Conservation (phyloP, 2,888 invertebrate genomes). For the Calameuta pallipes region DNA sequence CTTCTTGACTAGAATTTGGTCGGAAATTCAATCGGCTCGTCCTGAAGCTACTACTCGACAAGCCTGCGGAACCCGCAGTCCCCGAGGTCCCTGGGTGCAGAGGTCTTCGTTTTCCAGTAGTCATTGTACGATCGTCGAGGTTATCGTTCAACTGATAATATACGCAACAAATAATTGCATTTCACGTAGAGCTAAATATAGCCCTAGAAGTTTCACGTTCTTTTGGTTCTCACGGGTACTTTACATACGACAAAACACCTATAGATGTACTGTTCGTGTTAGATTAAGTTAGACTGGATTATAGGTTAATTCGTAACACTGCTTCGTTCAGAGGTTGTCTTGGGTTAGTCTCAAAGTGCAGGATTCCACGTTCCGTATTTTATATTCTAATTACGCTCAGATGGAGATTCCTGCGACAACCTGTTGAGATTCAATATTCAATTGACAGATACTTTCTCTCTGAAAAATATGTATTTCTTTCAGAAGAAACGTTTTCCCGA, state of each 20-base stretch:
- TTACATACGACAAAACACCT: background rate
- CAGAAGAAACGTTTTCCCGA: background rate
- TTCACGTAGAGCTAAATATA: background rate
- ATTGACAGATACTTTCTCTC: background rate
- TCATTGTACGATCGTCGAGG: conserved; percentile 34
- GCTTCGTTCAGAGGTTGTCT: background rate
- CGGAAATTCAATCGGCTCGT: conserved; percentile 72
- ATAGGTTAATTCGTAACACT: background rate
- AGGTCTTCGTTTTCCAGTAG: conserved; percentile 47
- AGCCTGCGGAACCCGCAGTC: conserved; percentile 25
- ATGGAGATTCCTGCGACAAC: background rate
- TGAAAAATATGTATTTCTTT: background rate
- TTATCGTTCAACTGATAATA: conserved; percentile 2
- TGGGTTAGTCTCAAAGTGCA: background rate
- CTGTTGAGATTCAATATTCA: background rate
- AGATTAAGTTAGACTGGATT: background rate
- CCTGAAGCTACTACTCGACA: conserved; percentile 33
- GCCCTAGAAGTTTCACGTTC: background rate
- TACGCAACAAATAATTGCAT: background rate
- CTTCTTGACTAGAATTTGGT: conserved; percentile 64
- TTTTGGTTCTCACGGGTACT: background rate
- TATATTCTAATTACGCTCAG: background rate
- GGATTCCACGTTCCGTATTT: background rate
- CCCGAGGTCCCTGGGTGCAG: conserved; percentile 37
- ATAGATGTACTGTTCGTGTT: background rate